These are phyloP conservation scores for Cataglyphis altisquamis DNA, from an alignment of 2,888 invertebrate species.

Conservation along the genomic window DNA sequence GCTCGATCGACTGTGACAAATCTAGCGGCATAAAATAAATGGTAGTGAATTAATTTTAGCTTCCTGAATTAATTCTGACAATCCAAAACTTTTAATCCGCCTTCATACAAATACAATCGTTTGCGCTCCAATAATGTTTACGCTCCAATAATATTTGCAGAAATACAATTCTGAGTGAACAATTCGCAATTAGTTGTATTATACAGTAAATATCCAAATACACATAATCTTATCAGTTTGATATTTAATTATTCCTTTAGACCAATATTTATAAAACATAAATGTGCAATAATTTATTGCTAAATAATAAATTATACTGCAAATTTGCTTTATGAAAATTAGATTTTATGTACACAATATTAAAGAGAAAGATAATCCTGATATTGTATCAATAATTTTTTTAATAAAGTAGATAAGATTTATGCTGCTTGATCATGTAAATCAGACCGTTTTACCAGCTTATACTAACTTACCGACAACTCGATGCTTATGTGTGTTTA, in stretches of 20 bases:
- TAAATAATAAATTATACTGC: background rate
- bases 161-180: background rate
- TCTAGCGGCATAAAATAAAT: conserved; percentile 36
- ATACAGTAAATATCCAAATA: background rate
- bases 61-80: background rate
- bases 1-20: conserved; percentile 28
- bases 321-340: conserved; percentile 9
- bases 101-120: background rate
- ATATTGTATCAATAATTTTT: conserved; percentile 31
- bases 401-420: conserved; percentile 34
- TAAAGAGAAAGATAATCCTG: background rate
- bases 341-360: background rate
- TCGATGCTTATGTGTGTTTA: conserved; percentile 3
- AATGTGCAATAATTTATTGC: background rate
- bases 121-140: conserved; percentile 4
- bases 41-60: conserved; percentile 19
- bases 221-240: background rate
- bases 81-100: conserved; percentile 6
- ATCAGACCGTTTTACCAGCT: conserved; percentile 28
- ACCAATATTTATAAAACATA: background rate
- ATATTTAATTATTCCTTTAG: conserved; percentile 21
- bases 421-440: background rate
- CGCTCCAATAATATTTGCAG: background rate
- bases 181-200: background rate
- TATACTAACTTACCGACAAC: conserved; percentile 53